These are phyloP conservation scores for Abrostola triplasia DNA, from an alignment of 2,888 invertebrate genomes.

Conservation along the genomic window DNA sequence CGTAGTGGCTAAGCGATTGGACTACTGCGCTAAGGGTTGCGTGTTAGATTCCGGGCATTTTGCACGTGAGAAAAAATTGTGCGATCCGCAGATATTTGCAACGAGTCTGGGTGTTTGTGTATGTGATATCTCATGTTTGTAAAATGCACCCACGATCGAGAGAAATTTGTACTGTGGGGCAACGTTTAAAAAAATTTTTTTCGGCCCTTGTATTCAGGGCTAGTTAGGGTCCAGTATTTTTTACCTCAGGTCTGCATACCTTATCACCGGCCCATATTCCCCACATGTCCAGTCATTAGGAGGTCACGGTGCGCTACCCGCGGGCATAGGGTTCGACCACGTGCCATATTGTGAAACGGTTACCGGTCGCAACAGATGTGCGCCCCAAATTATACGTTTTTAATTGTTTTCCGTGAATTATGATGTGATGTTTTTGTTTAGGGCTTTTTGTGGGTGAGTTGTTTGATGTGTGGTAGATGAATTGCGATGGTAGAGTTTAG, in stretches of 20 bases:
- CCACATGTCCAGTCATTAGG: conserved; percentile 57
- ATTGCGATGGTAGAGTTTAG: not conserved
- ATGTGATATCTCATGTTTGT: no score
- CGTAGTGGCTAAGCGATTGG: no score
- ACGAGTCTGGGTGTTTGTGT: no score
- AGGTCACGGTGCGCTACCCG: conserved; percentile 52
- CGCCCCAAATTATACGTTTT: conserved; percentile 59
- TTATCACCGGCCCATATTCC: conserved; percentile 36
- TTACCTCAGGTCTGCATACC: conserved; percentile 22
- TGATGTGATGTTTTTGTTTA: conserved; percentile 65
- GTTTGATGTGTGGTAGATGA: not conserved
- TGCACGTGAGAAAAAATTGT: no score
- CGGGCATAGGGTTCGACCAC: conserved; percentile 51
- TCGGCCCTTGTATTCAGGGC: not conserved
- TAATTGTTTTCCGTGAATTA: conserved; percentile 74
- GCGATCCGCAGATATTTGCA: no score
- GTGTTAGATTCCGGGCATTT: no score
- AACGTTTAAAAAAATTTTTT: no score
- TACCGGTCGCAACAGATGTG: conserved; percentile 72
- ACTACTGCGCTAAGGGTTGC: no score
- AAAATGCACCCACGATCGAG: no score
- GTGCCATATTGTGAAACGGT: conserved; percentile 75
- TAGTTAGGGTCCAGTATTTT: conserved; percentile 24
- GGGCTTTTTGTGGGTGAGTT: conserved; percentile 30
- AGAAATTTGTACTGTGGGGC: no score